Evolutionary conservation across 2,888 invertebrate species (phyloP), one percentile per base, ranked within the genome.

Genomic region (Cordylochernes scorpioides): DNA sequence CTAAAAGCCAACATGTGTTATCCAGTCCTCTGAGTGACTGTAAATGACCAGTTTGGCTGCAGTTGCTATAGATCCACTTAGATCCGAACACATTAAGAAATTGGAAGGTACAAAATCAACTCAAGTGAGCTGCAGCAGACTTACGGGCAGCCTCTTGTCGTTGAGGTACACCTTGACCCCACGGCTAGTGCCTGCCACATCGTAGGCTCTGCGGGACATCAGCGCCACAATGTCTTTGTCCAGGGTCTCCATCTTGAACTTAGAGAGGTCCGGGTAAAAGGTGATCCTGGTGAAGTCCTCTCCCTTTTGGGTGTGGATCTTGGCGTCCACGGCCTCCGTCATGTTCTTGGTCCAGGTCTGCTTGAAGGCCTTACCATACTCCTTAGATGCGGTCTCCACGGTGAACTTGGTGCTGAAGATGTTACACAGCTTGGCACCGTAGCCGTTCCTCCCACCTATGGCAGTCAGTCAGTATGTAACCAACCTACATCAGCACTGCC

Each of bases 361-460:
- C 53, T 86, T 88, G 45, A 94, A 88, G 43, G 64, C 63, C 47
- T 68, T 69, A 44, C 68, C 72, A 50, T 73, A 84, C 47, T 91
- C 74, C 46, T 65, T 70, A 2, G 68, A 67, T 5, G 80, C 71
- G 6, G 97, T 97, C 59, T 99, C 94, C 3, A 97, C 73, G 1
- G 71, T 72, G 50, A 97, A 99, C 49, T 78, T 80, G 15, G 66
- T 75, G 44, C 88, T 88, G 59, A 97, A 99, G 41, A 97, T 91
- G 53, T 99, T 97, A 51, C 97, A 97, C 28, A 97, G 59, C 55
- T 97, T 99, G 6, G 97, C 97, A 48, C 97, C 97, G 49, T 84
- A 97, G 30, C 97, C 97, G 48, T 99, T 99, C 45, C 97, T 66
- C 35, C 97, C 97, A 45, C 62, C n/a, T n/a, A n/a, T n/a, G n/a